Evolutionary conservation across 1,140 invertebrate genomes (phyloP), one percentile per base, ranked within the genome.

Genomic region (Octopus bimaculoides): DNA sequence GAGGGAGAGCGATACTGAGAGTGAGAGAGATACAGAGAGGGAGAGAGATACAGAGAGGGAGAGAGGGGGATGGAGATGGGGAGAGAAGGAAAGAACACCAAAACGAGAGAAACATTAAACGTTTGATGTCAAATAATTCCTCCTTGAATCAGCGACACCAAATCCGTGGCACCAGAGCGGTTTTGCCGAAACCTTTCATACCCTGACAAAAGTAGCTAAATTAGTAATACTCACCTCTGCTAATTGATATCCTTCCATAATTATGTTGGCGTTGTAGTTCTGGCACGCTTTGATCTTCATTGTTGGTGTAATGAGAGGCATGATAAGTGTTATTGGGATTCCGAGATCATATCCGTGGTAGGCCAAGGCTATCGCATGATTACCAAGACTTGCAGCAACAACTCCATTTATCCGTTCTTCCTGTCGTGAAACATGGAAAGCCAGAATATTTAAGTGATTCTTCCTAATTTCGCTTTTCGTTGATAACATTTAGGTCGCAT

Each of bases 261-360:
- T 92, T 12, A 98, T 95, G 69, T 93, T 93, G 0, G 96, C 96
- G n/a, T 95, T 95, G 86, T 93, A 95, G 78, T 94, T 93, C 75
- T 93, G 92, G 87, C 96, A 98, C 77, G 94, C 93, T 82, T 95
- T 92, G 74, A 98, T 94, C 91, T 98, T 98, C 96, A 98, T 98
- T 71, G 98, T 82, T 9, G 89, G 88, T 10, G 89, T 89, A 69
- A 88, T 84, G 4, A 94, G 93, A 0, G 97, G 97, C 97, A 98
- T 98, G 0, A 98, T 95, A 3, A 98, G 96, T 0, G 96, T 97
- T 0, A 96, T 94, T 0, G 95, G 94, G 73, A 98, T 94, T 7
- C 92, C 92, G 0, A 98, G 91, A 79, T 93, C 91, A 82, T 93
- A 91, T 2, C 96, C 97, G 87, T 98, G 97, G 88, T 97, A 98